phyloP scores from a whole-genome alignment of 2,888 invertebrate species.

The Pseudanteris insignis region DNA sequence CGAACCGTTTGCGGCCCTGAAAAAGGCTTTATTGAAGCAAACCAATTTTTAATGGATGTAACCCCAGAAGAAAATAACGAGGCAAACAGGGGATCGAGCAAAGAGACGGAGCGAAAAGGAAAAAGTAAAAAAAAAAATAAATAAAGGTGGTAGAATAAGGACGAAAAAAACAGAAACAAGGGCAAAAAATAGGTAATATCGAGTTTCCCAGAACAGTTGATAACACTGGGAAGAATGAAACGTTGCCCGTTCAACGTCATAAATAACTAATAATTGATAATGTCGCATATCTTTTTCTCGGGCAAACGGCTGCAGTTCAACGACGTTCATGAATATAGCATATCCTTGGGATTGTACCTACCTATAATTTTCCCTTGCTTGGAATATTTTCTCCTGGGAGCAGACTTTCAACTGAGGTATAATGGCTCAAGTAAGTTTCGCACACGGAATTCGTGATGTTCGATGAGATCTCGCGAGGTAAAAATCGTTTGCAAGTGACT shows the following conservation, averaged over 20 bases:
- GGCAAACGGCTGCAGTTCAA: slow-evolving; percentile 16
- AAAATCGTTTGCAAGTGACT: slow-evolving; percentile 4
- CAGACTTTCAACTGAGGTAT: slow-evolving; percentile 19
- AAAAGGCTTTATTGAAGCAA: slow-evolving; percentile 28
- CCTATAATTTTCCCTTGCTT: slow-evolving; percentile 31
- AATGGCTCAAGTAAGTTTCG: slow-evolving; percentile 28
- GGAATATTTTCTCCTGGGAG: slow-evolving; percentile 38
- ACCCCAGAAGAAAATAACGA: slow-evolving; percentile 7
- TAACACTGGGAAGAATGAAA: background rate
- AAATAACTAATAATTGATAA: slow-evolving; percentile 32
- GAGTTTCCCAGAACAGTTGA: slow-evolving; percentile 15
- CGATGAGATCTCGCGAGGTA: slow-evolving; percentile 13
- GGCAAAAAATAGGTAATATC: background rate
- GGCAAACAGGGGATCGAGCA: background rate
- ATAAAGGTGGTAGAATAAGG: too few relatives aligned
- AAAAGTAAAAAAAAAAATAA: too few relatives aligned
- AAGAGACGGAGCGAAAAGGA: too few relatives aligned
- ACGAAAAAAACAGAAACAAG: background rate
- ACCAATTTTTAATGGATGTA: slow-evolving; percentile 20
- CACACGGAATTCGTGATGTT: slow-evolving; percentile 32
- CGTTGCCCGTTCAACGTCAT: slow-evolving; percentile 2
- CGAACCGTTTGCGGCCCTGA: slow-evolving; percentile 13
- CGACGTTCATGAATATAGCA: slow-evolving; percentile 25
- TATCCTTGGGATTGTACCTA: slow-evolving; percentile 16
- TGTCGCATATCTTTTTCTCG: slow-evolving; percentile 22